Evolutionary conservation across 2,113 vertebrate species (phyloP).

Genomic region (Epinephelus lanceolatus): DNA sequence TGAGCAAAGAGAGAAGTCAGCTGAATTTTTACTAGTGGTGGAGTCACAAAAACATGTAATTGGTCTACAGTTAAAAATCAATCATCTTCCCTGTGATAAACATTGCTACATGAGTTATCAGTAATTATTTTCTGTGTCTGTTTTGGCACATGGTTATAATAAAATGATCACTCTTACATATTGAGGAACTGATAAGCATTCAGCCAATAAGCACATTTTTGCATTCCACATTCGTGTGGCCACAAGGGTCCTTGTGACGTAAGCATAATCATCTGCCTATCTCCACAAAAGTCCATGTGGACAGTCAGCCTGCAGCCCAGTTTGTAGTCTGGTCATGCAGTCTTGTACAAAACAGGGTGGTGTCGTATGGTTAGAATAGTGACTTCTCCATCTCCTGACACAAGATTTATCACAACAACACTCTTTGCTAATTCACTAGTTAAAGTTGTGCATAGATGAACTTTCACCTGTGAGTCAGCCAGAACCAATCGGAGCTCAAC

Average conservation of each 20-base stretch:
- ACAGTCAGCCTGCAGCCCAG: neutral
- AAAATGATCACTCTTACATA: neutral
- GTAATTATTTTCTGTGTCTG: neutral
- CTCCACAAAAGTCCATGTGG: neutral
- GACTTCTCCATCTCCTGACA: slow-evolving; percentile 9
- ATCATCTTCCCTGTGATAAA: neutral
- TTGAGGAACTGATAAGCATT: neutral
- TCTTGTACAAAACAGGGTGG: neutral
- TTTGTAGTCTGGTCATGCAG: neutral
- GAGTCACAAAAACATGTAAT: neutral
- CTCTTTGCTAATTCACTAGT: neutral
- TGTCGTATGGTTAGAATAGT: neutral
- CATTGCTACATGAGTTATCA: neutral
- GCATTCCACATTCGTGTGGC: neutral
- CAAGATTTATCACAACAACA: neutral
- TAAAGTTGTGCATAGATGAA: neutral
- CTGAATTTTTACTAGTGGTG: neutral
- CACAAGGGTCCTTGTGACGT: neutral
- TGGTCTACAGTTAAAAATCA: neutral
- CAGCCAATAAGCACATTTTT: neutral
- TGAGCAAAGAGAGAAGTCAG: neutral
- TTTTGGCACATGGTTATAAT: neutral
- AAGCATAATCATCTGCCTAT: neutral
- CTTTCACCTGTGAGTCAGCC: neutral
- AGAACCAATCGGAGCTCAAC: neutral